These are phyloP conservation scores for Hylaea fasciaria DNA, from an alignment of 2,888 invertebrate genomes.

Conservation along the genomic window DNA sequence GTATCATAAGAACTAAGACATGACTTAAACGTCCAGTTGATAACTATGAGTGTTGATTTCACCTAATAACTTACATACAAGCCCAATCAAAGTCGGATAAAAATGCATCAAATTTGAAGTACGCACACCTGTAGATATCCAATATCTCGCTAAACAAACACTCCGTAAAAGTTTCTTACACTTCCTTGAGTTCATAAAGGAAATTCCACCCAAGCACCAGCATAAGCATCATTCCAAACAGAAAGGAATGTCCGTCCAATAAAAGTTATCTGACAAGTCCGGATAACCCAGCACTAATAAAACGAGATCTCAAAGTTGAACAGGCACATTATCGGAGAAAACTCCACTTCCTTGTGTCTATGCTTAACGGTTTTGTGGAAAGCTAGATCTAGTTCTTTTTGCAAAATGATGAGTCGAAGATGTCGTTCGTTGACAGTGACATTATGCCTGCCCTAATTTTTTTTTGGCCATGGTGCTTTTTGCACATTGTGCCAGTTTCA, in stretches of 20 bases:
- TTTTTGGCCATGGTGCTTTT: too few species aligned
- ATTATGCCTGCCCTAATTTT: too few species aligned
- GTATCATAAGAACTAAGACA: too few species aligned
- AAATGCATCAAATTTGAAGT: too few species aligned
- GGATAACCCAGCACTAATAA: constrained; percentile 27
- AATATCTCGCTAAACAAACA: constrained; percentile 5
- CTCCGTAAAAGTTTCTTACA: constrained; percentile 15
- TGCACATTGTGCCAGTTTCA: too few species aligned
- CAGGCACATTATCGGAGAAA: constrained; percentile 32
- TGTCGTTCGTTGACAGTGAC: too few species aligned
- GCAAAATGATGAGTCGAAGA: too few species aligned
- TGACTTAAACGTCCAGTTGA: too few species aligned
- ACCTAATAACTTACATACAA: too few species aligned
- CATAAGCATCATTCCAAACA: constrained; percentile 27
- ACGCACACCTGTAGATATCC: background rate
- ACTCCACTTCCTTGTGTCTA: constrained; percentile 14
- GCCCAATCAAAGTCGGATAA: too few species aligned
- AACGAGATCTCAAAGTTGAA: constrained; percentile 32
- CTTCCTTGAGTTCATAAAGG: constrained; percentile 19
- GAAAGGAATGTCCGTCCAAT: constrained; percentile 32
- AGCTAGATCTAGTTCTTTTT: background rate
- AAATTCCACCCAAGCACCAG: constrained; percentile 22
- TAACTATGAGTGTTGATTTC: too few species aligned
- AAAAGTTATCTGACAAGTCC: constrained; percentile 30
- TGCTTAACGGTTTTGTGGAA: constrained; percentile 8